Conservation (phyloP, 2,113 vertebrate species). For the Gobio gobio region DNA sequence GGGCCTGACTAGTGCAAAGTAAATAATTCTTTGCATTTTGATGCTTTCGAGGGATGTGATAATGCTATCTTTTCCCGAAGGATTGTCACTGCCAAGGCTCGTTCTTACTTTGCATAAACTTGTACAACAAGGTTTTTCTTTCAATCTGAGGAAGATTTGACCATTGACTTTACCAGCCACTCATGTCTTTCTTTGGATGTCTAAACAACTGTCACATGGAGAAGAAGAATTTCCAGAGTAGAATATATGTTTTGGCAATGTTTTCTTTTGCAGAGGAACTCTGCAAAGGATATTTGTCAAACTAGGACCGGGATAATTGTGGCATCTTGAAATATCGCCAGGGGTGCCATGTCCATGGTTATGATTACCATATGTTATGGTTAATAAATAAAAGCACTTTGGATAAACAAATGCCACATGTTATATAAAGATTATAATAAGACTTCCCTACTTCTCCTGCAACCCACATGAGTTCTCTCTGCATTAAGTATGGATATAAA, state of each 20-base stretch:
- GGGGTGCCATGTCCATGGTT: too few relatives aligned
- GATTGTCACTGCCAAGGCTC: conserved; percentile 52
- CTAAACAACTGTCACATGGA: not conserved
- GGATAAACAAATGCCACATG: too few relatives aligned
- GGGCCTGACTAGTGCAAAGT: conserved; percentile 61
- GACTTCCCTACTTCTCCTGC: not conserved
- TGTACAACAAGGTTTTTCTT: conserved; percentile 15
- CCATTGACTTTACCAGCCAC: conserved; percentile 25
- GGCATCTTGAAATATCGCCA: not conserved
- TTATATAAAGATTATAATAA: too few relatives aligned
- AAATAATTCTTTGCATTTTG: conserved; percentile 75
- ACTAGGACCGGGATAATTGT: not conserved
- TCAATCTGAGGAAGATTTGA: not conserved
- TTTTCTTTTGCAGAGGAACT: not conserved
- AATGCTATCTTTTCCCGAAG: conserved; percentile 71
- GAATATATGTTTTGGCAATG: not conserved
- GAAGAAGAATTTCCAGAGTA: not conserved
- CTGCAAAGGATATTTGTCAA: not conserved
- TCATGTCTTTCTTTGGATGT: not conserved
- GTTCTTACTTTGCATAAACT: conserved; percentile 60
- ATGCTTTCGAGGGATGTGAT: conserved; percentile 72
- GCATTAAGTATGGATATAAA: not conserved
- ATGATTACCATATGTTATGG: too few relatives aligned
- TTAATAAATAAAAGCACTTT: too few relatives aligned
- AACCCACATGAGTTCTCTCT: not conserved